These are phyloP conservation scores for Ostrea denselamellosa DNA, from an alignment of 1,140 invertebrate species.

Conservation along the genomic window DNA sequence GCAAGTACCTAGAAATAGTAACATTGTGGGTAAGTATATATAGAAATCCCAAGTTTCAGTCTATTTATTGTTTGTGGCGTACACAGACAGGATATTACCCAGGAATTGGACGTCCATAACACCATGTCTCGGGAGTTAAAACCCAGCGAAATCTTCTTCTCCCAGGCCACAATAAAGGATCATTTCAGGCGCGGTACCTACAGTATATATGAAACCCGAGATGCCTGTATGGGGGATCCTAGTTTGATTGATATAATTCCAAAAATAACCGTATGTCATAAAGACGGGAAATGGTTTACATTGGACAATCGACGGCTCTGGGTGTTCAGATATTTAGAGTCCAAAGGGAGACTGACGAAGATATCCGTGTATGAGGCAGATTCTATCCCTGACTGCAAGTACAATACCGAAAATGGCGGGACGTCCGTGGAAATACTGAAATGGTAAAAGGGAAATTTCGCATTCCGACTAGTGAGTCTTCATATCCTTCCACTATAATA, in stretches of 20 bases:
- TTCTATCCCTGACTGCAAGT: slow-evolving; percentile 22
- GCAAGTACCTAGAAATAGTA: not conserved
- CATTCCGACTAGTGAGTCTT: not conserved
- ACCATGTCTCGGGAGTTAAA: not conserved
- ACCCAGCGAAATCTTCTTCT: slow-evolving; percentile 5
- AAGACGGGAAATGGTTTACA: slow-evolving; percentile 50
- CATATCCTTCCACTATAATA: not conserved
- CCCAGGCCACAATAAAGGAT: not conserved
- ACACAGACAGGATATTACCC: not conserved
- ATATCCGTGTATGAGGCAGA: slow-evolving; percentile 19
- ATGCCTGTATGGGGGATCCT: not conserved
- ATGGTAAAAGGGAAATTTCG: not conserved
- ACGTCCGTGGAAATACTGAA: not conserved
- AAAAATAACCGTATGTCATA: not conserved
- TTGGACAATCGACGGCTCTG: slow-evolving; percentile 54
- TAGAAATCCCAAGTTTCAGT: not conserved
- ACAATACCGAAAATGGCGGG: slow-evolving; percentile 46
- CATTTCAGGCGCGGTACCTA: not conserved
- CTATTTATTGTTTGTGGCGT: not conserved
- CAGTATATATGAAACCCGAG: not conserved
- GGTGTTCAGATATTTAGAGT: slow-evolving; percentile 50
- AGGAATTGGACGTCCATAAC: not conserved
- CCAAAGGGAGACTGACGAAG: not conserved
- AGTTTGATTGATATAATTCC: not conserved
- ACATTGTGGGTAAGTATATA: not conserved